A percentile compares a stretch with the other conserved stretches of the same genome.
Conservation (phyloP, 2,797 vertebrate genomes). For the Parauchenoglanis punctatus region DNA sequence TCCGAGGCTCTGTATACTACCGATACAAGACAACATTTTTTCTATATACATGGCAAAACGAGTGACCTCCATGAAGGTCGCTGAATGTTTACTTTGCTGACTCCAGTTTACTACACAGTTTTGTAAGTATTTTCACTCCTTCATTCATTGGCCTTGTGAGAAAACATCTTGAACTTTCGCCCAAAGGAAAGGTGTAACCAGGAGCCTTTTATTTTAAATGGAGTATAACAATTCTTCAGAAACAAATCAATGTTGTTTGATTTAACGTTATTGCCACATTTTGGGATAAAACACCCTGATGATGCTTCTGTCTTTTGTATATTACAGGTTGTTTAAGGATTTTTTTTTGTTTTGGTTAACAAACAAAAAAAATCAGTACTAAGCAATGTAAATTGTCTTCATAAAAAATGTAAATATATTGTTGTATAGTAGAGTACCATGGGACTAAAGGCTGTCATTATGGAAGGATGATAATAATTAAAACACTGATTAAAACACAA, state of each 20-base stretch:
- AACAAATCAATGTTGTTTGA: neutral
- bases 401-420: conserved; percentile 1
- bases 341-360: neutral
- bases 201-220: neutral
- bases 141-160: neutral
- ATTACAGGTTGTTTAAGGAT: neutral
- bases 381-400: conserved; percentile 23
- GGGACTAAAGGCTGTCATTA: neutral
- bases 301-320: neutral
- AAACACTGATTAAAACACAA: neutral
- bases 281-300: neutral
- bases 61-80: conserved; percentile 25
- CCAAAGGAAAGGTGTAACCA: neutral
- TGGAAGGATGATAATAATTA: neutral
- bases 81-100: conserved; percentile 42
- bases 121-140: conserved; percentile 16
- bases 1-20: neutral
- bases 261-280: neutral
- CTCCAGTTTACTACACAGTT: conserved; percentile 21
- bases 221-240: neutral
- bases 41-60: conserved; percentile 22
- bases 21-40: conserved; percentile 4
- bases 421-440: neutral
- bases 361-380: conserved; percentile 1
- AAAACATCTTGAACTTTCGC: neutral